Evolutionary conservation across 1,140 invertebrate species (phyloP).

Genomic region (Conus betulinus): DNA sequence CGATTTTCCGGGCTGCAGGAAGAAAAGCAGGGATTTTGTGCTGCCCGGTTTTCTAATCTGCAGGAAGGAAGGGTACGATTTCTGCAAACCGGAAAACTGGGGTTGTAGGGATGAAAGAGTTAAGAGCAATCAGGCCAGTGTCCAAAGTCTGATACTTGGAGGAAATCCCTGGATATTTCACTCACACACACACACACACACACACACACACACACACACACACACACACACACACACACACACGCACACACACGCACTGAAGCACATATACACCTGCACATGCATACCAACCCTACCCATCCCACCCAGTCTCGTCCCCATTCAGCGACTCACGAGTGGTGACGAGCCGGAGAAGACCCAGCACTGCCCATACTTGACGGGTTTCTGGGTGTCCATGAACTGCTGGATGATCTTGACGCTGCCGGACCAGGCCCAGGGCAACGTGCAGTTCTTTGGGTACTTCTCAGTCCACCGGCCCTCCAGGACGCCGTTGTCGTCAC

Average conservation of each 20-base stretch:
- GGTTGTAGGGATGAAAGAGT: no score
- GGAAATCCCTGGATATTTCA: no score
- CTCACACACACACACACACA: no score
- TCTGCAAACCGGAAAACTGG: no score
- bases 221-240: no score
- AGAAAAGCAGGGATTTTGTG: no score
- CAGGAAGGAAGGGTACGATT: no score
- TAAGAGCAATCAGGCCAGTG: no score
- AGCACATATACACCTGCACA: neutral
- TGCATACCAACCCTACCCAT: neutral
- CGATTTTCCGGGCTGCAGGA: no score
- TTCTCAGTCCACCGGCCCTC: constrained; percentile 93
- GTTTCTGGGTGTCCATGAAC: constrained; percentile 87
- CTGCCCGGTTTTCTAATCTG: no score
- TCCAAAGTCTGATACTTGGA: no score
- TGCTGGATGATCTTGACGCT: constrained; percentile 90
- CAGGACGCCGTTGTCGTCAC: constrained; percentile 89
- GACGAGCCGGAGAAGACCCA: constrained; percentile 95
- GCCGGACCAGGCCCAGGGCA: constrained; percentile 87
- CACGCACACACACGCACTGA: neutral
- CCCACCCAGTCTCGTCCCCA: neutral
- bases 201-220: no score
- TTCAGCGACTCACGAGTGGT: constrained; percentile 82
- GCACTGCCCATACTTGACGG: constrained; percentile 95
- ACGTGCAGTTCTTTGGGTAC: constrained; percentile 76